Evolutionary conservation across 2,113 vertebrate species (phyloP).

Genomic region (Eira barbara): DNA sequence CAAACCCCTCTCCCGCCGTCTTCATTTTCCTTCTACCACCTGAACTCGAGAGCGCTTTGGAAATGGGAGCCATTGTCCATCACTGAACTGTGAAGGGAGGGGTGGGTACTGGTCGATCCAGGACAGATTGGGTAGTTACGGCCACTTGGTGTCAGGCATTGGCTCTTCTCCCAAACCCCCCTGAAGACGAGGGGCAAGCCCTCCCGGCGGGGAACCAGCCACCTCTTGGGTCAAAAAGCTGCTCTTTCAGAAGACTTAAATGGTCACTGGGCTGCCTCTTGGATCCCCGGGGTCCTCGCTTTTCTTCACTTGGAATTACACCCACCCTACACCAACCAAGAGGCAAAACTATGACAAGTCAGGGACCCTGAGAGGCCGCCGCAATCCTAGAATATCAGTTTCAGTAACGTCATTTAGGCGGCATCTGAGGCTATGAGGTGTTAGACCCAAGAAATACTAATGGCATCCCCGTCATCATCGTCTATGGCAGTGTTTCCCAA

Average conservation of each 20-base stretch:
- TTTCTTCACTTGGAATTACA: neutral
- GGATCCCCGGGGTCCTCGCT: neutral
- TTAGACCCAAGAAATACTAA: neutral
- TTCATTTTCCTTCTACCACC: neutral
- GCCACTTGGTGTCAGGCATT: neutral
- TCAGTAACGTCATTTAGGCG: neutral
- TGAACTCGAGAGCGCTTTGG: neutral
- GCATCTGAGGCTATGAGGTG: neutral
- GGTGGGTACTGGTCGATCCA: neutral
- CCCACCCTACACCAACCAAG: neutral
- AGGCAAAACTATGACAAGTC: slow-evolving; percentile 18
- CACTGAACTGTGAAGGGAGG: neutral
- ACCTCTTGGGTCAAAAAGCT: neutral
- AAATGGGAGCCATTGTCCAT: neutral
- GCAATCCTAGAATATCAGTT: neutral
- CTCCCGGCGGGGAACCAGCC: neutral
- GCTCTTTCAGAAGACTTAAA: neutral
- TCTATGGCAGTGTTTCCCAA: neutral
- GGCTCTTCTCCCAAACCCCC: neutral
- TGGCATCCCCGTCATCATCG: neutral
- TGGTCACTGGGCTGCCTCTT: neutral
- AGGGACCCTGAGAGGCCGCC: neutral
- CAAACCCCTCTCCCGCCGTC: neutral
- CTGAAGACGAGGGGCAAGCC: neutral
- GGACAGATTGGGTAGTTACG: neutral